Conservation (phyloP, 2,888 invertebrate genomes). For the Tyria jacobaeae region DNA sequence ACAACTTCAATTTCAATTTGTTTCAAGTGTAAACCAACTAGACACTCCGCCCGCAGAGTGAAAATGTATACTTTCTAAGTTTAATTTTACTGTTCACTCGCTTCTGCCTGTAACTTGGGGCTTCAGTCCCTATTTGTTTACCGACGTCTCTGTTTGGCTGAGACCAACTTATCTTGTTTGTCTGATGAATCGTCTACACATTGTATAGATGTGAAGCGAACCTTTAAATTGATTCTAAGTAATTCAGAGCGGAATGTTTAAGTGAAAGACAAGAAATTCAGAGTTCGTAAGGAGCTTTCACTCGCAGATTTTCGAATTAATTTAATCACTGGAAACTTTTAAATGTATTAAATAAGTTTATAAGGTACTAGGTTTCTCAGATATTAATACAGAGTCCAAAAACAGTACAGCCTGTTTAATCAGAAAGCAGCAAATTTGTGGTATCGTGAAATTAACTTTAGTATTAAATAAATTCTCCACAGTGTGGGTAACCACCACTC, state of each 20-base stretch:
- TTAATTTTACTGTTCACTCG: not conserved
- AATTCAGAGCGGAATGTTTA: constrained; percentile 8
- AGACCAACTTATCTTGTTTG: constrained; percentile 55
- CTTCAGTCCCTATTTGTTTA: constrained; percentile 28
- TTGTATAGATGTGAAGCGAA: constrained; percentile 34
- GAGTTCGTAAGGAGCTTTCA: not conserved
- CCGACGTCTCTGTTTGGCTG: constrained; percentile 47
- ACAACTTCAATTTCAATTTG: no score
- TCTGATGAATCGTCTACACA: constrained; percentile 56
- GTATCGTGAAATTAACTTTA: no score
- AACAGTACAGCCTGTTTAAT: no score
- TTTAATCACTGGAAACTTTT: no score
- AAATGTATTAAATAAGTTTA: no score
- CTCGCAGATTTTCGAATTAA: not conserved
- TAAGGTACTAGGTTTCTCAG: no score
- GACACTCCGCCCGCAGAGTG: no score
- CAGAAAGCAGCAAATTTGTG: no score
- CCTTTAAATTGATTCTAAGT: constrained; percentile 44
- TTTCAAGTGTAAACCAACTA: no score
- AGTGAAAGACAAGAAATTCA: constrained; percentile 6
- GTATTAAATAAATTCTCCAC: no score
- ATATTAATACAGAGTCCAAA: no score
- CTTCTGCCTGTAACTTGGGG: constrained; percentile 5
- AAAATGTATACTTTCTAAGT: not conserved
- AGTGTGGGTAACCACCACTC: no score